Evolutionary conservation across 2,797 vertebrate genomes (phyloP), one percentile per base, ranked within the genome.

Genomic region (Acestrorhynchus altus): DNA sequence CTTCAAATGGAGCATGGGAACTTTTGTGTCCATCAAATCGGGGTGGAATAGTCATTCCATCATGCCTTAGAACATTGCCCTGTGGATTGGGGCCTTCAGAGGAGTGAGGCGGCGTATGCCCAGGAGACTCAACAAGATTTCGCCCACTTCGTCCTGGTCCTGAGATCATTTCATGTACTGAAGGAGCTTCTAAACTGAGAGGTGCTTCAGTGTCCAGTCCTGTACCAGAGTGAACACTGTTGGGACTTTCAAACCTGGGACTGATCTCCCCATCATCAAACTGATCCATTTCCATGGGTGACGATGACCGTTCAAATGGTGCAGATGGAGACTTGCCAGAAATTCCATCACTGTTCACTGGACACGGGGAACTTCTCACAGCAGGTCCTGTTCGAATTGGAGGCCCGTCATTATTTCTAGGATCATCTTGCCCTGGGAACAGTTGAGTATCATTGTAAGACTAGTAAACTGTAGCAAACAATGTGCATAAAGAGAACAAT

Each of bases 231-330:
- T 93, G 93, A 71, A 93, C 92, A 4, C 92, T 93, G 83, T 91
- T 93, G 2, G 94, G 93, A 73, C 93, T 94, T 86, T 94, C 93
- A 2, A 95, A 94, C 10, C 93, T 87, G 0, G 92, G 93, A 68
- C 92, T 94, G 74, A 85, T 64, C 24, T 93, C 94, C 0, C 85
- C 84, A 0, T 86, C 8, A 1, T 92, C 89, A 2, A 87, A 86
- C 79, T 88, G 90, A 40, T 91, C 91, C 1, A 92, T 75, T 69
- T 88, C 87, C 20, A 83, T 22, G 20, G 81, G 87, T 81, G 87
- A 88, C 81, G 88, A 65, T 46, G 93, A 85, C 1, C 95, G 94
- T 86, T 98, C 96, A 79, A 95, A 98, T 82, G 92, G 67, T 0
- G 92, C 89, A 72, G 80, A 85, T n/a, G 89, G 77, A 82, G 93